Percentiles rank a stretch among this genome's conserved stretches.
Conservation (phyloP, 1,140 invertebrate genomes). For the Pomacea maculata region DNA sequence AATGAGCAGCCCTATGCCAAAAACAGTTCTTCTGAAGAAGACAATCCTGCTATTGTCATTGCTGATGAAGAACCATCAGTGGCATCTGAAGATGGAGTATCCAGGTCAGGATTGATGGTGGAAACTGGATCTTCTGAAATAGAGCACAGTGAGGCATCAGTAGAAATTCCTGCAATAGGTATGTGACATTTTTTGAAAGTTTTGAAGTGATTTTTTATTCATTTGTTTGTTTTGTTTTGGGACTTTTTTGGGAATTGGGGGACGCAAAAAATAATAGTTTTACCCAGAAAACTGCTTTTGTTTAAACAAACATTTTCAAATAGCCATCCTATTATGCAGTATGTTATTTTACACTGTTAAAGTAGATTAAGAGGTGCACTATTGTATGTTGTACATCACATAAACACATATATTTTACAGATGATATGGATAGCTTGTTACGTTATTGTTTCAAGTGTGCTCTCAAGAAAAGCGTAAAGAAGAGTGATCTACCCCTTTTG, state of each 20-base stretch:
- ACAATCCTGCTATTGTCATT: slow-evolving; percentile 57
- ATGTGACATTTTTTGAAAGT: too few species aligned
- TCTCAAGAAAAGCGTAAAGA: slow-evolving; percentile 71
- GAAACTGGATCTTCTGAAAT: slow-evolving; percentile 14
- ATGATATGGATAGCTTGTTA: slow-evolving; percentile 79
- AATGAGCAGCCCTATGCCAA: slow-evolving; percentile 4
- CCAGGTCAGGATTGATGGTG: background rate
- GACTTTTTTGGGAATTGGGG: too few species aligned
- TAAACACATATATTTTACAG: slow-evolving; percentile 32
- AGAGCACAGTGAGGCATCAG: background rate
- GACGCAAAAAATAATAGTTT: too few species aligned
- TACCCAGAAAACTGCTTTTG: too few species aligned
- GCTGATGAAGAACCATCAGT: slow-evolving; percentile 11
- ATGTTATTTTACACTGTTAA: too few species aligned
- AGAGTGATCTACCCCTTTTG: slow-evolving; percentile 75
- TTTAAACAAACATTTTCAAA: too few species aligned
- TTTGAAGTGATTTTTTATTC: too few species aligned
- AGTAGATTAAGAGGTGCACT: too few species aligned
- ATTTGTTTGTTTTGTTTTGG: too few species aligned
- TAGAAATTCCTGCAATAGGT: background rate
- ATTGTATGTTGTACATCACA: too few species aligned
- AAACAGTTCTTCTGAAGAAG: slow-evolving; percentile 7
- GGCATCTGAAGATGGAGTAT: slow-evolving; percentile 2
- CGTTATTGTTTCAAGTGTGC: slow-evolving; percentile 82
- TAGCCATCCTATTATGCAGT: too few species aligned